Base-by-base conservation (phyloP, 2,888 invertebrate genomes). In the Chalcis sispes region DNA sequence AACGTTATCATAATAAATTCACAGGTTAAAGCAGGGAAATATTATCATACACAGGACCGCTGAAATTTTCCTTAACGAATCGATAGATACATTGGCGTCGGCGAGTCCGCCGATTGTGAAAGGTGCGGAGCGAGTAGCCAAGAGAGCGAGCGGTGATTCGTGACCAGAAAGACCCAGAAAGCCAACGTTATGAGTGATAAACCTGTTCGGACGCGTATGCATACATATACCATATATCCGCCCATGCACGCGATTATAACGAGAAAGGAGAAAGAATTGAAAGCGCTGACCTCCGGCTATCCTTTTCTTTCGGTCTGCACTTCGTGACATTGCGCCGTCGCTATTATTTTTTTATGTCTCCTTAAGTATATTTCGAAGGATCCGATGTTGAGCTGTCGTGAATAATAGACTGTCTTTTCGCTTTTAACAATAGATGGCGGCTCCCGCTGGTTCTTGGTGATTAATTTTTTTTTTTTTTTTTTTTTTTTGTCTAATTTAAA, bases 131-230 rank as follows among this genome's bases (percentile, higher is more conserved):
- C n/a, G 2, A 27, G 15, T n/a, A 25, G 32, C 36, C n/a, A 15
- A n/a, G n/a, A n/a, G n/a, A n/a, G n/a, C n/a, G n/a, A 25, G 13
- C 46, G 25, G 56, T 40, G 48, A 27, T 69, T 56, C 56, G 29
- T 67, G 56, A 74, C 54, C 36, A 20, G 61, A 67, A 46, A 8
- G 46, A 25, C 52, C 23, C 54, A 64, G 27, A 72, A 48, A n/a
- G n/a, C n/a, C 29, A 20, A 8, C 46, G 25, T 69, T 69, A 56
- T 59, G 50, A 36, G 61, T 61, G 50, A 70, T 70, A 75, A 75
- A 70, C 69, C 64, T 70, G 69, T 64, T 70, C 48, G 58, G 62
- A 62, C 18, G 20, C 8, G 13, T 18, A 36, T 13, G 18, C 18
- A 13, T 46, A 29, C 25, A 7, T 18, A 18, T 4, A n/a, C n/a